phyloP scores from a whole-genome alignment of 2,888 invertebrate genomes.

The Podabrus alpinus region DNA sequence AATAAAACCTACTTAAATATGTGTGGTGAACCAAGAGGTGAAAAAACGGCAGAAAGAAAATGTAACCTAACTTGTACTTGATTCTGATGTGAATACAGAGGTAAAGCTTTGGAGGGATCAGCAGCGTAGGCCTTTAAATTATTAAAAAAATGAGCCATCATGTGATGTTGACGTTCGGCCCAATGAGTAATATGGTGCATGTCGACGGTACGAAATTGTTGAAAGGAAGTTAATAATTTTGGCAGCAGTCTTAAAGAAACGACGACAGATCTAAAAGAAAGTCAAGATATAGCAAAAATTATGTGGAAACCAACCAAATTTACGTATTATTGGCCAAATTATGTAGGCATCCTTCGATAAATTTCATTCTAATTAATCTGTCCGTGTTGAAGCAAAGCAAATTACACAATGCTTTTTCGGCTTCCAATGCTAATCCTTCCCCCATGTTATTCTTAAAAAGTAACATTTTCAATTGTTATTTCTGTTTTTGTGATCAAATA shows the following conservation, averaged over 20 bases:
- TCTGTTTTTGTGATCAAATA: constrained; percentile 27
- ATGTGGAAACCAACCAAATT: constrained; percentile 30
- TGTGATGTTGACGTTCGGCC: constrained; percentile 89
- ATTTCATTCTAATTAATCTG: constrained; percentile 87
- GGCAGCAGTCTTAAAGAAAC: constrained; percentile 87
- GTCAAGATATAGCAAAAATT: background rate
- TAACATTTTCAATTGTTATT: background rate
- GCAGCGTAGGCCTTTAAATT: constrained; percentile 78
- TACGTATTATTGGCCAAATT: constrained; percentile 84
- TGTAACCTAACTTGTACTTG: constrained; percentile 90
- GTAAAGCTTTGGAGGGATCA: constrained; percentile 48
- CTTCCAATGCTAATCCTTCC: constrained; percentile 89
- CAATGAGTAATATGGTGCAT: constrained; percentile 88
- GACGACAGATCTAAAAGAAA: constrained; percentile 73
- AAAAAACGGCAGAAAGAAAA: constrained; percentile 91
- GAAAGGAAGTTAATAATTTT: constrained; percentile 88
- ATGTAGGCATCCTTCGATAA: constrained; percentile 91
- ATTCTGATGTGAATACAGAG: constrained; percentile 75
- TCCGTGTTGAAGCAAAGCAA: constrained; percentile 89
- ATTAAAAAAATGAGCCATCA: constrained; percentile 92
- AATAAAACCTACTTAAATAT: constrained; percentile 68
- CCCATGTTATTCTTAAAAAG: constrained; percentile 64
- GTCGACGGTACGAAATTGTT: constrained; percentile 84
- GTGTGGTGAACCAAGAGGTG: constrained; percentile 86
- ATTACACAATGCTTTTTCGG: constrained; percentile 89